Base-by-base conservation (phyloP, 1,140 invertebrate genomes). In the Drosophila gunungcola region DNA sequence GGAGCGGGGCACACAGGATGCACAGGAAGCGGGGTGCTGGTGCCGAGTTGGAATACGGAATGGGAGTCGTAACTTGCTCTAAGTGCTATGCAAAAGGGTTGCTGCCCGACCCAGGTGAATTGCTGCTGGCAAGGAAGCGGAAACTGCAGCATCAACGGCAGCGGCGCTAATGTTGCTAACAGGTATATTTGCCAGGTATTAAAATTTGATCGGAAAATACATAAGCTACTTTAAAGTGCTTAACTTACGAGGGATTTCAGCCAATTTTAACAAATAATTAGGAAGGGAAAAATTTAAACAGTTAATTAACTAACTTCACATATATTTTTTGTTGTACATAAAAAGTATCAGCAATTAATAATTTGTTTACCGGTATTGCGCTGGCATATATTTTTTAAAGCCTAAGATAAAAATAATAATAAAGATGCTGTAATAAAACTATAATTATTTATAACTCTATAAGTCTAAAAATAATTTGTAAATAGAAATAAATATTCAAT, bases 31-130 rank as follows among this genome's bases (percentile, higher is more conserved):
- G 25, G 29, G 45, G 2, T 39, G 65, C 36, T 12, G 54, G 36
- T 39, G 54, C 60, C 42, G 38, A 58, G 38, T 42, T 29, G 73
- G 72, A 67, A 57, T 32, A 45, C 32, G 32, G 54, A 60, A 53
- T 54, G 63, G 73, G 49, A 76, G 49, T 58, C 43, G 39, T 60
- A 80, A 77, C 43, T 62, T 65, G 63, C 61, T 38, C 65, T 84
- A 73, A 77, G 73, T 78, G 77, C 63, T 74, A 60, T 84, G 73
- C 79, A 63, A 82, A 80, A 63, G 61, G 79, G 43, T 81, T 81
- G 64, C 12, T 43, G 65, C 49, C 51, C 36, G 25, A 27, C 54
- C 61, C 42, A 55, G 41, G 51, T 68, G 49, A 80, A 25, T 48
- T 54, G 36, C 27, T 46, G 9, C 32, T 48, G 11, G 3, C 25